These are phyloP conservation scores for Dynastes grantii DNA, from an alignment of 2,888 invertebrate species.

Conservation along the genomic window DNA sequence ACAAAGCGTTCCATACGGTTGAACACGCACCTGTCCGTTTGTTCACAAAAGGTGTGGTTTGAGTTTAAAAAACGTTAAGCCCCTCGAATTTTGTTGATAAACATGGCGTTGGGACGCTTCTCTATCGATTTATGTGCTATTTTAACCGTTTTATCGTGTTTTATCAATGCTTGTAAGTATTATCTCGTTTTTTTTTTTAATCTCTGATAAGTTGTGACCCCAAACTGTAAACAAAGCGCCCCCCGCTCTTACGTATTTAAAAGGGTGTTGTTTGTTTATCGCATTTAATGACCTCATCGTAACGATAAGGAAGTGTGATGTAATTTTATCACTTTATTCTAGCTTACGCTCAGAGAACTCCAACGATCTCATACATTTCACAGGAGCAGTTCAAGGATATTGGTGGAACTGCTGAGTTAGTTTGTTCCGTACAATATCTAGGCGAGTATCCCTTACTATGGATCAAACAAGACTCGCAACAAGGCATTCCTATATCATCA, in stretches of 20 bases:
- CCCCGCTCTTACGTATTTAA: slow-evolving; percentile 12
- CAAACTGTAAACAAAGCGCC: not conserved
- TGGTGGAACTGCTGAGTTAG: slow-evolving; percentile 89
- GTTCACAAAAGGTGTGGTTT: slow-evolving; percentile 40
- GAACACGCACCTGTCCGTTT: slow-evolving; percentile 43
- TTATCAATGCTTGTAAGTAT: slow-evolving; percentile 22
- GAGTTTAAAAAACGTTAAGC: slow-evolving; percentile 37
- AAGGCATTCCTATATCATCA: slow-evolving; percentile 86
- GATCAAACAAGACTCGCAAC: slow-evolving; percentile 78
- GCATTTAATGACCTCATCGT: not conserved
- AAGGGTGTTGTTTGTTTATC: not conserved
- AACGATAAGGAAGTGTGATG: not conserved
- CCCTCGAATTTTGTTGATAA: slow-evolving; percentile 23
- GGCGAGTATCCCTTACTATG: slow-evolving; percentile 91
- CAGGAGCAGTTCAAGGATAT: slow-evolving; percentile 95
- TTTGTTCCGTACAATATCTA: slow-evolving; percentile 92
- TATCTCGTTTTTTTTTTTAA: not conserved
- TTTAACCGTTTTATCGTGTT: slow-evolving; percentile 6
- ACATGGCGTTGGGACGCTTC: slow-evolving; percentile 40
- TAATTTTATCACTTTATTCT: not conserved
- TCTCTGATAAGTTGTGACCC: not conserved
- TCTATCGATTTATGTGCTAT: not conserved
- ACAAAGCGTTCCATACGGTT: slow-evolving; percentile 25
- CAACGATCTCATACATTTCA: slow-evolving; percentile 92
- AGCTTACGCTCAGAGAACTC: slow-evolving; percentile 78